Percentiles rank a stretch among this genome's conserved stretches.
These are phyloP conservation scores for Podarcis muralis DNA, from an alignment of 2,113 vertebrate species.

Conservation along the genomic window DNA sequence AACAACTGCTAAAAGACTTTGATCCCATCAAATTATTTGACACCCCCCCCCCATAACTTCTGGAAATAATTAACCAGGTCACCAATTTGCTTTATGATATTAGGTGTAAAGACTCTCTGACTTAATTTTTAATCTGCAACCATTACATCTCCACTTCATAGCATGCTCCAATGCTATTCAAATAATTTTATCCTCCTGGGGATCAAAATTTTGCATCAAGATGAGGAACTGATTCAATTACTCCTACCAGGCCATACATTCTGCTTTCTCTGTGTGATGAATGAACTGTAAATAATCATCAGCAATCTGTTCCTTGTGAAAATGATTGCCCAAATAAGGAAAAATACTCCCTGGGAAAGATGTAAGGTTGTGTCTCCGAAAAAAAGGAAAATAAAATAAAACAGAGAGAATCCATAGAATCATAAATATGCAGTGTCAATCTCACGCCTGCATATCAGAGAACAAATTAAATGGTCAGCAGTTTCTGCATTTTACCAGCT, in stretches of 20 bases:
- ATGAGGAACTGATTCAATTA: constrained; percentile 19
- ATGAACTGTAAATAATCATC: constrained; percentile 42
- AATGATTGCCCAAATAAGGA: constrained; percentile 16
- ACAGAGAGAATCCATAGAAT: not conserved
- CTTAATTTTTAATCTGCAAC: constrained; percentile 23
- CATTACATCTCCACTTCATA: not conserved
- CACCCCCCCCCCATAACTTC: not conserved
- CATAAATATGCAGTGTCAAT: constrained; percentile 5
- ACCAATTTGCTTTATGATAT: constrained; percentile 20
- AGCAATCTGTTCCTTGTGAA: constrained; percentile 30
- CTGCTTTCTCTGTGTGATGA: constrained; percentile 4
- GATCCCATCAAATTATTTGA: constrained; percentile 15
- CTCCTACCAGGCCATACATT: not conserved
- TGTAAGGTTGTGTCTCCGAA: constrained; percentile 2
- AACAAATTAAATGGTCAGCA: not conserved
- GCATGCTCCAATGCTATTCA: constrained; percentile 14
- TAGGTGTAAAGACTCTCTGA: not conserved
- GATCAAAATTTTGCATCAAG: constrained; percentile 3
- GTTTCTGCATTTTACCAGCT: not conserved
- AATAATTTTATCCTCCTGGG: constrained; percentile 1
- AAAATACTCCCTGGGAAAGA: constrained; percentile 13
- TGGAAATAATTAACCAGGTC: constrained; percentile 7
- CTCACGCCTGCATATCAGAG: not conserved
- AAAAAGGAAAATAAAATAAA: not conserved
- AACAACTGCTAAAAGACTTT: not conserved